These are phyloP conservation scores for Lithophane semibrunnea DNA, from an alignment of 2,888 invertebrate genomes.

Conservation along the genomic window DNA sequence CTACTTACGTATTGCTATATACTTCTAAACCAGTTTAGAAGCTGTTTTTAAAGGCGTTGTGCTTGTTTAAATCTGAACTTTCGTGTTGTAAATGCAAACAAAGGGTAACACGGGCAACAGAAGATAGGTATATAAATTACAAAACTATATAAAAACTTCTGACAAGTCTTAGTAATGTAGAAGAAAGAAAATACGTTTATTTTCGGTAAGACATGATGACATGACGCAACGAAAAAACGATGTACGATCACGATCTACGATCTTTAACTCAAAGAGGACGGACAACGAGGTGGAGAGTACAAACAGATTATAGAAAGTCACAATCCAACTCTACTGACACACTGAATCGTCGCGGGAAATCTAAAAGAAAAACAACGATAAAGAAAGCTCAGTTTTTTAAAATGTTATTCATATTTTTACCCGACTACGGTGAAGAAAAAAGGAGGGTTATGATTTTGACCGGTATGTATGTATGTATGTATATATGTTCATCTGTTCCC, in stretches of 20 bases:
- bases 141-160: background rate
- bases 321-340: background rate
- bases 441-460: too few relatives aligned
- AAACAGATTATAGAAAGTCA: background rate
- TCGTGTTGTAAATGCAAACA: background rate
- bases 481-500: too few relatives aligned
- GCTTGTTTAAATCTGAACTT: background rate
- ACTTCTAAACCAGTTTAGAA: background rate
- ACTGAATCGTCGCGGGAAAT: constrained; percentile 9
- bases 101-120: too few relatives aligned
- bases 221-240: too few relatives aligned
- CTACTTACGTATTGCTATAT: background rate
- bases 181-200: too few relatives aligned
- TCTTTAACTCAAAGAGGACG: background rate
- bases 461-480: too few relatives aligned
- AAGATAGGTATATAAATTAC: too few relatives aligned
- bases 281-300: background rate
- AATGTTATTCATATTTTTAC: background rate
- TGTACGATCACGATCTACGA: too few relatives aligned
- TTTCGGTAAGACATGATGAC: too few relatives aligned
- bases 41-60: background rate
- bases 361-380: background rate
- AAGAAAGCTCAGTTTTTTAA: background rate
- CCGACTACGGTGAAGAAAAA: too few relatives aligned
- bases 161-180: background rate